Evolutionary conservation across 2,888 invertebrate genomes (phyloP), one percentile per base, ranked within the genome.

Genomic region (Craniophora ligustri): DNA sequence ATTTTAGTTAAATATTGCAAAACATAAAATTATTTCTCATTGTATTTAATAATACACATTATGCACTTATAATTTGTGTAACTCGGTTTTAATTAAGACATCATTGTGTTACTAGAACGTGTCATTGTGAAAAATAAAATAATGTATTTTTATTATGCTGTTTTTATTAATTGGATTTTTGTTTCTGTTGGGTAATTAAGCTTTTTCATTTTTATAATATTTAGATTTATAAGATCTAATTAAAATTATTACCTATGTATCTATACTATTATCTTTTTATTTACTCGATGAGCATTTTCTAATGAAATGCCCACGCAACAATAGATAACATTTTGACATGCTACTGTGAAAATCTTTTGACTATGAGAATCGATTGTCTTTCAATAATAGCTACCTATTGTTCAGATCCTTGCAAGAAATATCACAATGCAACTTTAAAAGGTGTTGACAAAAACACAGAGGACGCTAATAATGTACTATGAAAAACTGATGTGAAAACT

Each of bases 281-380:
- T 2, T 19, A 13, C 16, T 46, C 44, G 58, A 65, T 59, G 58
- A 23, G 15, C 30, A 59, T 59, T 65, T 66, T 69, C 58, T 50
- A 53, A 56, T 51, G 16, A 44, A 58, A 48, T 35, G 35, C 55
- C 48, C 49, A 55, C 34, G 26, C 16, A 39, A 47, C 42, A 56
- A 39, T 40, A 44, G 47, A 38, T n/a, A n/a, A n/a, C n/a, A 56
- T 67, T 58, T 49, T 55, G 46, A 42, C 51, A 60, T 35, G 35
- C 35, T 38, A 40, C 30, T 63, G 54, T 44, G 72, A 72, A 73
- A 67, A 51, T 5, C 53, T 62, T 62, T 39, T 49, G 47, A 48
- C 16, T 46, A 50, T 59, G 55, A 26, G 59, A 74, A 14, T 21
- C 56, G 36, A 74, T 74, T 75, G 73, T 75, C 56, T 69, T 47